Conservation (phyloP, 2,797 vertebrate species). For the Leucoraja ocellata region DNA sequence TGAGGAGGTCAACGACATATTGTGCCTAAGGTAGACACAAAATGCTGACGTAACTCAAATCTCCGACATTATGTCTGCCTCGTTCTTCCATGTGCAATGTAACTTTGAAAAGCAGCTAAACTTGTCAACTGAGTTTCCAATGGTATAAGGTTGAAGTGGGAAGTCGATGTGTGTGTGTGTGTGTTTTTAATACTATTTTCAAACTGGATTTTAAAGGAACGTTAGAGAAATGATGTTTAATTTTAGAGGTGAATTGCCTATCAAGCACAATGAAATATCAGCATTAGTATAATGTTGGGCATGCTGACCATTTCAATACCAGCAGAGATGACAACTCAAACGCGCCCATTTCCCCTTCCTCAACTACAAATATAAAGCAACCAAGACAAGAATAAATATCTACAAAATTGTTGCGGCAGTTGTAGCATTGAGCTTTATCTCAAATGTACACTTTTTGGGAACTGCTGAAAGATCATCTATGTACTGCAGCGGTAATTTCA, state of each 20-base stretch:
- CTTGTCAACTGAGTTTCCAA: no score
- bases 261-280: not conserved
- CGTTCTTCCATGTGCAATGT: not conserved
- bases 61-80: not conserved
- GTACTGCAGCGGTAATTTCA: not conserved
- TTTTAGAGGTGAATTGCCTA: not conserved
- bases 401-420: not conserved
- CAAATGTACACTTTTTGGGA: not conserved
- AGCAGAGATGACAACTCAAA: not conserved
- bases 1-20: not conserved
- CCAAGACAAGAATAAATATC: not conserved
- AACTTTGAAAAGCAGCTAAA: not conserved
- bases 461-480: not conserved
- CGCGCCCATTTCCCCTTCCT: not conserved
- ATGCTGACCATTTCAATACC: not conserved
- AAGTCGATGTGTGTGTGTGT: not conserved
- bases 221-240: not conserved
- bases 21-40: no score
- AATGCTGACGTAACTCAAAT: no score
- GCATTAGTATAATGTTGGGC: not conserved
- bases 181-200: not conserved
- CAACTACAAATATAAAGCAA: not conserved
- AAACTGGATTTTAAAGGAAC: not conserved
- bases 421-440: not conserved
- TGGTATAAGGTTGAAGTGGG: not conserved